phyloP scores from a whole-genome alignment of 2,113 vertebrate species.

The Callorhinus ursinus region DNA sequence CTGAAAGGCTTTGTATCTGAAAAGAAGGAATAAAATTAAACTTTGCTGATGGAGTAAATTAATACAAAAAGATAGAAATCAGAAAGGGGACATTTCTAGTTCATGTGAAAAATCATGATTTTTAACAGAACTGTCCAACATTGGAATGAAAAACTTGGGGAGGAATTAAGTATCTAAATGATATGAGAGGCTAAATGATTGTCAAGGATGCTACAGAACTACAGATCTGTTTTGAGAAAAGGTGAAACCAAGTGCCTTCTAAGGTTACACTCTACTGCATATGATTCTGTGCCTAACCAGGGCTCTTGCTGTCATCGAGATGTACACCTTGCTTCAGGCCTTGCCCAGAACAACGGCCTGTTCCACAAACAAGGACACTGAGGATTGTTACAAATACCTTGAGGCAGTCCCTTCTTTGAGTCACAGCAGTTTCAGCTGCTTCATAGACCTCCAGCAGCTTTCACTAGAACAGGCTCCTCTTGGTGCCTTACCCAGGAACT shows the following conservation, averaged over 20 bases:
- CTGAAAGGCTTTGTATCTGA: background rate
- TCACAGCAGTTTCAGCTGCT: background rate
- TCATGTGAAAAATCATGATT: conserved; percentile 31
- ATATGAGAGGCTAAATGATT: background rate
- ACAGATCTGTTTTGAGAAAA: background rate
- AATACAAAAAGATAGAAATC: conserved; percentile 34
- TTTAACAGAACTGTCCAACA: background rate
- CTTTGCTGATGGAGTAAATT: conserved; percentile 21
- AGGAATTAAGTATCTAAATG: background rate
- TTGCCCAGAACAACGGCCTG: background rate
- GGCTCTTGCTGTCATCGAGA: background rate
- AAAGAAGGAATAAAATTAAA: conserved; percentile 30
- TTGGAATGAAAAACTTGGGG: background rate
- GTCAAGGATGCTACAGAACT: background rate
- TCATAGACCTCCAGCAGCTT: background rate
- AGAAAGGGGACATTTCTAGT: conserved; percentile 36
- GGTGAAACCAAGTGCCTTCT: background rate
- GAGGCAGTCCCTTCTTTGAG: background rate
- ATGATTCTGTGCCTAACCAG: background rate
- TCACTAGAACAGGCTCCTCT: background rate
- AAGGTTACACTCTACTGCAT: background rate
- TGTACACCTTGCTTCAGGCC: background rate
- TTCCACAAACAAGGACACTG: background rate
- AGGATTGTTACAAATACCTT: background rate
- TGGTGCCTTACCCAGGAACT: background rate